Conservation (phyloP, 2,797 vertebrate genomes). For the Peromyscus melanophrys region DNA sequence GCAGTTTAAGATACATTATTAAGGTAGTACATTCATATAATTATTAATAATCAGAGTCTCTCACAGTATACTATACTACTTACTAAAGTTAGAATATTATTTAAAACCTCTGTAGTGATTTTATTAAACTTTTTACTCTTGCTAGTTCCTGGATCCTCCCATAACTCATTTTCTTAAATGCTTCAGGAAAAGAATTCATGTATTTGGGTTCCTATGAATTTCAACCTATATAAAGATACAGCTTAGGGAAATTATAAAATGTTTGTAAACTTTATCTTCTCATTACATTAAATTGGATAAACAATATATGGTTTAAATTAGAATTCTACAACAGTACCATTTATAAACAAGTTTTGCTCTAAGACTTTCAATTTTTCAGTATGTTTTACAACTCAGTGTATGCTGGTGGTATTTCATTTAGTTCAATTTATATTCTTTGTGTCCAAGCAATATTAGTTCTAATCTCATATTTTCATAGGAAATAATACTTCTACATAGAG, state of each 20-base stretch:
- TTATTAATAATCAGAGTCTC: background rate
- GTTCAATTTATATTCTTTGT: background rate
- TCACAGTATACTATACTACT: background rate
- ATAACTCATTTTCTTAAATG: constrained; percentile 27
- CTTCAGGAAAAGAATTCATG: background rate
- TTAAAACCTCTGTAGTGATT: background rate
- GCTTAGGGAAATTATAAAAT: constrained; percentile 9
- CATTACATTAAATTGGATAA: background rate
- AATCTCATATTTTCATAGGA: background rate
- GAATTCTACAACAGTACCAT: background rate
- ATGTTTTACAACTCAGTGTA: background rate
- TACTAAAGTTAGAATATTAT: background rate
- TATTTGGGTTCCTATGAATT: background rate
- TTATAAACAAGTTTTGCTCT: background rate
- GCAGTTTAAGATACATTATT: background rate
- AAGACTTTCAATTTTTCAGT: background rate
- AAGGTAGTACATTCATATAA: background rate
- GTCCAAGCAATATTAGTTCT: background rate
- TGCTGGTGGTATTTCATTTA: background rate
- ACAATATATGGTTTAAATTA: background rate
- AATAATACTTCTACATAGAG: background rate
- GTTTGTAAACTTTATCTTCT: background rate
- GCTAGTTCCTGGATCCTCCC: background rate
- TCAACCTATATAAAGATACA: constrained; percentile 5
- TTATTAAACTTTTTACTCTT: background rate